Evolutionary conservation across 2,888 invertebrate species (phyloP).

Genomic region (Eristalis pertinax): DNA sequence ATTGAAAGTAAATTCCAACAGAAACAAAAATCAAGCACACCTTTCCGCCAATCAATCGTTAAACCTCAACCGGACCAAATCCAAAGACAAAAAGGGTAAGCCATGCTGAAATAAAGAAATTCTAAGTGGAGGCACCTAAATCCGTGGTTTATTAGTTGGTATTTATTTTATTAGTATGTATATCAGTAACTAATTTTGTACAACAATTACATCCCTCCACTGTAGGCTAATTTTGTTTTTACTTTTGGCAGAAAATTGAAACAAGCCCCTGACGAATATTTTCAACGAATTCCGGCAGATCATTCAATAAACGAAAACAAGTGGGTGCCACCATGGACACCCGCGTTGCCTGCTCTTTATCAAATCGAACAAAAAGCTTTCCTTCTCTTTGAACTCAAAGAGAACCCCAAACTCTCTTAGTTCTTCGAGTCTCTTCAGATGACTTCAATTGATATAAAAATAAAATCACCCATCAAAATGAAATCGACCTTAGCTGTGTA

Average conservation of each 20-base stretch:
- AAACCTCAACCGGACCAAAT: too few species aligned
- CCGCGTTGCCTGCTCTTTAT: not conserved
- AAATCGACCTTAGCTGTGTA: slow-evolving; percentile 51
- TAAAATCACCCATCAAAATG: slow-evolving; percentile 11
- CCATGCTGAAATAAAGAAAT: too few species aligned
- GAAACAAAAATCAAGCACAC: too few species aligned
- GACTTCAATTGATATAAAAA: slow-evolving; percentile 1
- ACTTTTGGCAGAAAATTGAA: not conserved
- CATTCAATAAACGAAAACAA: not conserved
- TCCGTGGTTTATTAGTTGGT: too few species aligned
- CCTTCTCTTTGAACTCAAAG: not conserved
- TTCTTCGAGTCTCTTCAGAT: not conserved
- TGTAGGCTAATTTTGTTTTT: not conserved
- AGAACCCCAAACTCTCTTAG: not conserved
- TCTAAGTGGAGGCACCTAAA: too few species aligned
- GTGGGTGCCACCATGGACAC: not conserved
- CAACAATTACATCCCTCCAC: not conserved
- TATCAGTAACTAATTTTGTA: too few species aligned
- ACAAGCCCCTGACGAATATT: not conserved
- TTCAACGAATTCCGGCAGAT: not conserved
- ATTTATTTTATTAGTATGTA: too few species aligned
- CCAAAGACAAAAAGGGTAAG: too few species aligned
- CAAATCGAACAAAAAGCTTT: slow-evolving; percentile 2
- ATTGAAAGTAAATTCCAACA: too few species aligned
- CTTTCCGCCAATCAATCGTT: too few species aligned